Conservation (phyloP, 2,888 invertebrate genomes). For the Dryocosmus kuriphilus region DNA sequence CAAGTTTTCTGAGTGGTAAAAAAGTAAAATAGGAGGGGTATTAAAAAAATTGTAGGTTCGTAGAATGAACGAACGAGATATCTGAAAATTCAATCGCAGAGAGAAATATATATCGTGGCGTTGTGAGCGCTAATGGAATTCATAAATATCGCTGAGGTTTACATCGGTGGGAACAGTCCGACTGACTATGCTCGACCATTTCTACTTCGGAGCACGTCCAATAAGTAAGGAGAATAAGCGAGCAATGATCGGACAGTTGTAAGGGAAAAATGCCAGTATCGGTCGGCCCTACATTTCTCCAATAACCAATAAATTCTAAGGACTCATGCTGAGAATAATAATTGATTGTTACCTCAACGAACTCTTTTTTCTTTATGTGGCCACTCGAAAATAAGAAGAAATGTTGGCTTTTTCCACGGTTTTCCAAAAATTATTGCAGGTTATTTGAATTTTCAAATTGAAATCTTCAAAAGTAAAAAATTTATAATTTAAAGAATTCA, state of each 20-base stretch:
- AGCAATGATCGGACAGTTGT: constrained; percentile 13
- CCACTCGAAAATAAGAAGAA: too few species aligned
- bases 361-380: background rate
- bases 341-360: background rate
- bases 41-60: constrained; percentile 31
- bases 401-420: too few species aligned
- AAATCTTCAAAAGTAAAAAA: too few species aligned
- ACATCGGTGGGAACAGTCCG: constrained; percentile 19
- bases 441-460: too few species aligned
- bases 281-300: constrained; percentile 12
- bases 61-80: constrained; percentile 15
- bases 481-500: too few species aligned
- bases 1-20: background rate
- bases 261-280: constrained; percentile 12
- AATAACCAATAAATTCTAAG: constrained; percentile 35
- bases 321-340: constrained; percentile 14
- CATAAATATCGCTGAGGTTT: constrained; percentile 37
- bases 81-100: constrained; percentile 34
- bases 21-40: background rate
- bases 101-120: constrained; percentile 28
- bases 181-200: constrained; percentile 26
- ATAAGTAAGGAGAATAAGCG: constrained; percentile 28
- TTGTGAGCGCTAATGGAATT: constrained; percentile 37
- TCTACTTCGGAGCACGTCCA: constrained; percentile 31
- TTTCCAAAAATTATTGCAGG: too few species aligned